These are phyloP conservation scores for Decapterus maruadsi DNA, from an alignment of 2,797 vertebrate genomes.

Conservation along the genomic window DNA sequence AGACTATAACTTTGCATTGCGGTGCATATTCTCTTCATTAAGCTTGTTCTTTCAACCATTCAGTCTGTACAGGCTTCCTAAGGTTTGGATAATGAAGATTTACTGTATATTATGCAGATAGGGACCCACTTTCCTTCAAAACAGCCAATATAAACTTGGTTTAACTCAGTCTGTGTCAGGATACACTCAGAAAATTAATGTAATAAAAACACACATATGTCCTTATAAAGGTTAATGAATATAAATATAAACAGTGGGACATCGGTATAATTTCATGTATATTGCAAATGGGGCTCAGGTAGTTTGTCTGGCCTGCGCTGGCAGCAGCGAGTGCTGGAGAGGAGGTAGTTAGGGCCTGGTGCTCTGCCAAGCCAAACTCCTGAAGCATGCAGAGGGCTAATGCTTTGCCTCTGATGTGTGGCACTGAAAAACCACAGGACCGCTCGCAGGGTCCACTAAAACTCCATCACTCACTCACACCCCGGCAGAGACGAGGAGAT, in stretches of 20 bases:
- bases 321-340: constrained; percentile 75
- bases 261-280: constrained; percentile 51
- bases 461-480: constrained; percentile 86
- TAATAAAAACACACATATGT: constrained; percentile 74
- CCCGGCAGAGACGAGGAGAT: constrained; percentile 67
- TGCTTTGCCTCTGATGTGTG: constrained; percentile 82
- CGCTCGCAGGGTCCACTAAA: constrained; percentile 86
- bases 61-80: constrained; percentile 50
- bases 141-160: constrained; percentile 69
- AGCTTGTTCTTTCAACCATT: constrained; percentile 58
- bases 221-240: constrained; percentile 79
- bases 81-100: constrained; percentile 77
- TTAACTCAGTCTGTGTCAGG: constrained; percentile 63
- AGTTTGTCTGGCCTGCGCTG: constrained; percentile 69
- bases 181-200: constrained; percentile 70
- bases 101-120: constrained; percentile 75
- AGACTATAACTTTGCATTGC: constrained; percentile 69
- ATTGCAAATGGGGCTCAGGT: constrained; percentile 62
- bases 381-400: constrained; percentile 84
- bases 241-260: constrained; percentile 77
- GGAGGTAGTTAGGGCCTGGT: constrained; percentile 85
- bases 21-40: constrained; percentile 72
- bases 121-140: constrained; percentile 65
- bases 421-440: constrained; percentile 82
- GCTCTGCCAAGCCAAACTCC: constrained; percentile 87